Base-by-base conservation (phyloP, 2,113 vertebrate species). In the Mystacornis crossleyi region DNA sequence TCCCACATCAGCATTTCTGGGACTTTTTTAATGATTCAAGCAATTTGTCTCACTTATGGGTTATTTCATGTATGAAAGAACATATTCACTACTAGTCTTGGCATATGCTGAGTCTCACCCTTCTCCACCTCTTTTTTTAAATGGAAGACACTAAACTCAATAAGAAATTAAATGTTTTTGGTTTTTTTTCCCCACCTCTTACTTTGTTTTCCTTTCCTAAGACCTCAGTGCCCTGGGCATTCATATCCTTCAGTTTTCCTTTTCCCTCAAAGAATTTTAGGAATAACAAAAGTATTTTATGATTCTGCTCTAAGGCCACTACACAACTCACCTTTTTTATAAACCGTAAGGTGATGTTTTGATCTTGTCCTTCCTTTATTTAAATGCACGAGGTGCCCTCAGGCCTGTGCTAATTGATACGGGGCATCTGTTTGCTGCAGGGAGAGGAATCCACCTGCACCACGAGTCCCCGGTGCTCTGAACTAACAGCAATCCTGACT, bases 321-420 rank as follows among this genome's bases (percentile, higher is more conserved):
- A 55, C 11, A 89, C 7, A 89, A 43, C 8, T 78, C 40, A 18
- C 14, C 55, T 38, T 89, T 66, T 75, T 65, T 77, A 31, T 54
- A 79, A 92, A 62, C 8, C 14, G 43, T 14, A 91, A 82, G 65
- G 79, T 16, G 81, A 90, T 80, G 66, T 50, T 86, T 58, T 34
- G 50, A 73, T 85, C 85, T 85, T 58, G 50, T 85, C 42, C 73
- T 85, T 94, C 42, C 66, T 75, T 90, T 74, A 75, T 62, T 81
- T 74, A 95, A 92, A 90, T 55, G 69, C n/a, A 78, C 18, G 40
- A 86, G 64, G 73, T 95, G 66, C 91, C 81, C 50, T 93, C 89
- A 89, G 93, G 77, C 90, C 75, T 81, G 29, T 86, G 90, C 92
- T 96, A 94, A 98, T 94, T 96, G 95, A 96, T 70, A 86, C 4